Base-by-base conservation (phyloP, 2,888 invertebrate species). In the Noctuana brunneofusca region DNA sequence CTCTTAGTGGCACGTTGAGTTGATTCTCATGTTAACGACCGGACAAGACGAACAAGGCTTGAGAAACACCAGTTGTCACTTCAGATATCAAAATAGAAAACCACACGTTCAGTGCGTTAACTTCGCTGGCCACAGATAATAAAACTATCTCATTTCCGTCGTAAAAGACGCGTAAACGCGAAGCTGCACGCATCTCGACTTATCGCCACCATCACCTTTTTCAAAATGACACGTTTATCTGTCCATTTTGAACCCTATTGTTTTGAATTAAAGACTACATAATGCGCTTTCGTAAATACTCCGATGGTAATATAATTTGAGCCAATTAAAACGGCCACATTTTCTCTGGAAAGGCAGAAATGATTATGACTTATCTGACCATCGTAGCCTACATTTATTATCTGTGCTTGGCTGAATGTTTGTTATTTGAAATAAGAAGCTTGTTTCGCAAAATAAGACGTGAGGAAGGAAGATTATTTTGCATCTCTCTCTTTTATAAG, bases 241-340 rank as follows among this genome's bases (percentile, higher is more conserved):
- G 22, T 27, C 22, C 30, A 65, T 50, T 53, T 53, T 54, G 14
- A 48, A 24, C 38, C 48, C 14, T 48, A 49, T 35, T 38, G 24
- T 20, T 32, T 53, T n/a, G 8, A 35, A 12, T 54, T 56, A 50
- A 56, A 38, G 55, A 62, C 14, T 41, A 41, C 22, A 14, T 11
- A n/a, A 14, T 11, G 11, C 24, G 49, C 35, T n/a, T 27, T 41
- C 35, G 49, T 22, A 30, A 27, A 27, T 50, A 20, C 16, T 22
- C 18, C 35, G 30, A 18, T 27, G 58, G 53, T 58, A 65, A 64
- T 65, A 65, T 63, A 65, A 67, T 67, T 58, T 64, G 55, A 64
- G 56, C 32, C 65, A 65, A 67, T 67, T 67, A 67, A 63, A 64
- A 57, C 63, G 58, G 52, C 59, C 43, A 59, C 55, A 56, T 49